A percentile compares a stretch with the other conserved stretches of the same genome.
Evolutionary conservation across 2,797 vertebrate species (phyloP).

Genomic region (Zenarchopterus dispar): DNA sequence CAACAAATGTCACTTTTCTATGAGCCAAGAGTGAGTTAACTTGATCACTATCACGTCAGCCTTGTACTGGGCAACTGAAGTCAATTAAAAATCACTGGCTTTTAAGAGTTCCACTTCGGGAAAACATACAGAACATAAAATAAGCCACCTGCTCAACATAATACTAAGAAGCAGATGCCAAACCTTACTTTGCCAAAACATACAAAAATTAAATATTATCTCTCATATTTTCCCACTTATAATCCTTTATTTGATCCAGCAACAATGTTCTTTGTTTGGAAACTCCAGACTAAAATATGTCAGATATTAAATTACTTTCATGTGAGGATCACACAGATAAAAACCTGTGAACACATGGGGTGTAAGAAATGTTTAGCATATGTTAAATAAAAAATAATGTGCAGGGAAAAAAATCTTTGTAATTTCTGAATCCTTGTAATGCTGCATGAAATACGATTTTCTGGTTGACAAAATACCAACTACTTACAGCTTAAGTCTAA

Average conservation of each 20-base stretch:
- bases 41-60: neutral
- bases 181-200: conserved; percentile 6
- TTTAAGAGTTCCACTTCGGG: neutral
- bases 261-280: neutral
- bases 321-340: neutral
- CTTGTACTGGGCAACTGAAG: conserved; percentile 1
- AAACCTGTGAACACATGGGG: neutral
- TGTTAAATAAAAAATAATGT: neutral
- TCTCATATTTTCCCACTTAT: conserved; percentile 14
- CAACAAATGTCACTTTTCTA: neutral
- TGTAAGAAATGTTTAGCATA: neutral
- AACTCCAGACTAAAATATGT: conserved; percentile 6
- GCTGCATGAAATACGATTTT: neutral
- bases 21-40: neutral
- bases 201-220: conserved; percentile 4
- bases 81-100: neutral
- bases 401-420: too few species aligned
- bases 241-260: neutral
- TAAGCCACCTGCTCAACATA: conserved; percentile 10
- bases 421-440: neutral
- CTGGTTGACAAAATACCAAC: neutral
- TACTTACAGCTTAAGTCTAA: conserved; percentile 21
- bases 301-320: conserved; percentile 3
- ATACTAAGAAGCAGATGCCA: conserved; percentile 14
- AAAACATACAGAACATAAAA: conserved; percentile 24